Evolutionary conservation across 1,140 invertebrate species (phyloP).

Genomic region (Microplitis mediator): DNA sequence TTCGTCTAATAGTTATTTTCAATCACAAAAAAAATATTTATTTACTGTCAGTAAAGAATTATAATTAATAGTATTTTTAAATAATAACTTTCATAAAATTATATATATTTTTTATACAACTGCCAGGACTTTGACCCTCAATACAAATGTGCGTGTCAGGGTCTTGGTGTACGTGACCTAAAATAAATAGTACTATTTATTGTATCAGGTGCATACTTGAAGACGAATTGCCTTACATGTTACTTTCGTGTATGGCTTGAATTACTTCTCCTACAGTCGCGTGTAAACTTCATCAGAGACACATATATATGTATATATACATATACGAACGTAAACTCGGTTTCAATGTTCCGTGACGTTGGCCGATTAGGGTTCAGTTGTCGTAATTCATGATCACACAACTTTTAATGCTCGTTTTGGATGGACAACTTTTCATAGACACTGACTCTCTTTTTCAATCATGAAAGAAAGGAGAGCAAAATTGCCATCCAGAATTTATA

Average conservation of each 20-base stretch:
- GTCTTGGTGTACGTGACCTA: background rate
- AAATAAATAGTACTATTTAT: background rate
- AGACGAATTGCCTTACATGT: constrained; percentile 25
- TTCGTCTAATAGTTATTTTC: no score
- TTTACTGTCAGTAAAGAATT: no score
- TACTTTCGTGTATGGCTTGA: constrained; percentile 12
- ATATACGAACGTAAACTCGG: background rate
- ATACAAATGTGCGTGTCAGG: background rate
- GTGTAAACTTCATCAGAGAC: background rate
- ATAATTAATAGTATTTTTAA: no score
- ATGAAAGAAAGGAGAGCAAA: no score
- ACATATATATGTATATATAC: background rate
- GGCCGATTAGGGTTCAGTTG: constrained; percentile 14
- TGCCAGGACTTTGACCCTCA: background rate
- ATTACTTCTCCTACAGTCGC: constrained; percentile 8
- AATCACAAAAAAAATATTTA: no score
- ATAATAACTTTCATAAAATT: no score
- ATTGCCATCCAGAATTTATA: no score
- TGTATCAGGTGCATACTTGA: background rate
- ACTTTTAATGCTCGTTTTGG: background rate
- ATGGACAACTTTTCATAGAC: constrained; percentile 22
- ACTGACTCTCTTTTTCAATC: constrained; percentile 1
- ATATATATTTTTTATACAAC: no score
- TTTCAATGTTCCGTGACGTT: constrained; percentile 24
- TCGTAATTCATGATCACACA: constrained; percentile 23